Percentiles rank a stretch among this genome's conserved stretches.
Evolutionary conservation across 2,113 vertebrate genomes (phyloP).

Genomic region (Alethe diademata): DNA sequence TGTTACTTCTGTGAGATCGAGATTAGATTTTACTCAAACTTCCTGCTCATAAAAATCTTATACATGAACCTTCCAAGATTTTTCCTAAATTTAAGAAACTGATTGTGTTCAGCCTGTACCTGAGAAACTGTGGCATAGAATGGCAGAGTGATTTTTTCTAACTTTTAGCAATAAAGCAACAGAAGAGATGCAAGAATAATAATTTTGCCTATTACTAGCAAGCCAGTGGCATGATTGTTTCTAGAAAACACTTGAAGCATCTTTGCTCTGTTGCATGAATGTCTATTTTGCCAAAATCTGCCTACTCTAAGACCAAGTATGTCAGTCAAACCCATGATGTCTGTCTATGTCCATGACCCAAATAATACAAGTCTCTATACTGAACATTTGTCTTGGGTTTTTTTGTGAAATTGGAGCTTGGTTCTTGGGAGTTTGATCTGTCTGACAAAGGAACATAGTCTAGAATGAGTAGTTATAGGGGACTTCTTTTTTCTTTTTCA

Average conservation of each 20-base stretch:
- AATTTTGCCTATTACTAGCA: background rate
- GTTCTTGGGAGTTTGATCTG: background rate
- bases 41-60: background rate
- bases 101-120: background rate
- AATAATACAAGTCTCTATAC: no score
- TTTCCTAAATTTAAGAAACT: background rate
- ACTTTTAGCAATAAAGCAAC: background rate
- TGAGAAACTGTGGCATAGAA: background rate
- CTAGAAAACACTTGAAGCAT: background rate
- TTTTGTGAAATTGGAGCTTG: background rate
- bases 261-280: background rate
- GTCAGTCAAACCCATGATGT: background rate
- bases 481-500: background rate
- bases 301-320: rapidly evolving
- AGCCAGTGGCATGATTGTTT: background rate
- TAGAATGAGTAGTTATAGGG: background rate
- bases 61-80: background rate
- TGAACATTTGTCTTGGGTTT: background rate
- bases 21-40: background rate
- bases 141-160: background rate
- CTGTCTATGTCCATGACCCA: background rate
- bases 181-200: background rate
- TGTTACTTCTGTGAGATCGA: background rate
- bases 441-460: background rate
- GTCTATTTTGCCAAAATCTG: background rate